Evolutionary conservation across 2,888 invertebrate species (phyloP).

Genomic region (Matsumyia berberina): DNA sequence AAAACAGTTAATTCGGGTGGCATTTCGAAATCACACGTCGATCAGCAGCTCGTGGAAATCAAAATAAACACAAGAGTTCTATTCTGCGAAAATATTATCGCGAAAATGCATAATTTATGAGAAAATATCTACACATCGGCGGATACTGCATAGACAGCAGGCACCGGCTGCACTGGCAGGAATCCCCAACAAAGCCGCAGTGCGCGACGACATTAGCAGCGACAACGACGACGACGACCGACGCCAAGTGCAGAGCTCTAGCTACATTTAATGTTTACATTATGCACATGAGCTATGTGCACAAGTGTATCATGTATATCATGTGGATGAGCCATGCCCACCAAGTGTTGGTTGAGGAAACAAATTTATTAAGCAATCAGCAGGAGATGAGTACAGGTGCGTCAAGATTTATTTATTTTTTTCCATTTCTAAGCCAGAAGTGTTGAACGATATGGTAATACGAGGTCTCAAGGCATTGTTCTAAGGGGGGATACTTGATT

Average conservation of each 20-base stretch:
- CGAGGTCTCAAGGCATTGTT: constrained; percentile 27
- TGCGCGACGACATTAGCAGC: too few relatives aligned
- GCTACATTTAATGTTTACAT: constrained; percentile 21
- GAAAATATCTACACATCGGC: constrained; percentile 37
- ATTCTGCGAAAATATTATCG: constrained; percentile 59
- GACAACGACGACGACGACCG: background rate
- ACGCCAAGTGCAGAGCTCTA: constrained; percentile 26
- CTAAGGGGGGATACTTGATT: background rate
- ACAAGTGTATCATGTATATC: constrained; percentile 39
- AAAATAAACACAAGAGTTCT: constrained; percentile 59
- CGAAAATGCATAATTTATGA: constrained; percentile 63
- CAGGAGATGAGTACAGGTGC: constrained; percentile 33
- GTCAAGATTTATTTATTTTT: constrained; percentile 18
- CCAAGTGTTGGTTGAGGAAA: constrained; percentile 20
- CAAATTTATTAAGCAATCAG: constrained; percentile 18
- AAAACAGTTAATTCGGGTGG: constrained; percentile 61
- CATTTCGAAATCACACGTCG: constrained; percentile 57
- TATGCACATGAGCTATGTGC: constrained; percentile 38
- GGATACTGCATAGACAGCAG: constrained; percentile 27
- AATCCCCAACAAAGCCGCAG: constrained; percentile 41
- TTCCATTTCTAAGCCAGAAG: background rate
- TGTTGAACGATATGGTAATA: constrained; percentile 20
- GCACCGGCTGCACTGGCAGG: constrained; percentile 12
- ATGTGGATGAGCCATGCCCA: constrained; percentile 9
- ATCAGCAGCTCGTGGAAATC: constrained; percentile 41